Evolutionary conservation across 2,797 vertebrate genomes (phyloP).

Genomic region (Triplophysa bombifrons): DNA sequence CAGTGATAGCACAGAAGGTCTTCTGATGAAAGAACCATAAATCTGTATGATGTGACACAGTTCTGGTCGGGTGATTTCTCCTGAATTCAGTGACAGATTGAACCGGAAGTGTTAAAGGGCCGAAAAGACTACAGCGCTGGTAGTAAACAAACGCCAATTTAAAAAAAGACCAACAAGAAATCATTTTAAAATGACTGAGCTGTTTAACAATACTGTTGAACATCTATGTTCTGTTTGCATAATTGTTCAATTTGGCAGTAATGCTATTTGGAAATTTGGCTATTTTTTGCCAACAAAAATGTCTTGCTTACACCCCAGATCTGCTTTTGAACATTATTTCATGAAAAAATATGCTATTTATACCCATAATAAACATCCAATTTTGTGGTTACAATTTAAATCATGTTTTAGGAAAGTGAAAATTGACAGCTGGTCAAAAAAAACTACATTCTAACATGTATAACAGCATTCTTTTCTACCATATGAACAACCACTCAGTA

Average conservation of each 20-base stretch:
- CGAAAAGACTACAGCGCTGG: not conserved
- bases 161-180: not conserved
- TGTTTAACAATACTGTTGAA: not conserved
- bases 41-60: slow-evolving; percentile 20
- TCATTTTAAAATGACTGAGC: not conserved
- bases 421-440: slow-evolving; percentile 27
- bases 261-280: no score
- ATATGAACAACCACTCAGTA: slow-evolving; percentile 10
- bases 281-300: not conserved
- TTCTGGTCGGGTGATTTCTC: slow-evolving; percentile 11
- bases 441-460: no score
- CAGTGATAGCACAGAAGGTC: slow-evolving; percentile 21
- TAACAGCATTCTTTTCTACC: slow-evolving; percentile 25
- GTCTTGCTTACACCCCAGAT: not conserved
- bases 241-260: no score
- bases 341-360: slow-evolving; percentile 26
- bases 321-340: not conserved
- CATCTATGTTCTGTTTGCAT: not conserved
- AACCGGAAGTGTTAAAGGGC: not conserved
- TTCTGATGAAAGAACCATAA: slow-evolving; percentile 7
- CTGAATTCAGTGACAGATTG: no score
- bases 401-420: slow-evolving; percentile 31
- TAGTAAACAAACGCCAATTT: not conserved
- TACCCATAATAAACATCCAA: slow-evolving; percentile 1
- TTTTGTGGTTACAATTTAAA: slow-evolving; percentile 37